Evolutionary conservation across 2,888 invertebrate species (phyloP).

Genomic region (Bembecia ichneumoniformis): DNA sequence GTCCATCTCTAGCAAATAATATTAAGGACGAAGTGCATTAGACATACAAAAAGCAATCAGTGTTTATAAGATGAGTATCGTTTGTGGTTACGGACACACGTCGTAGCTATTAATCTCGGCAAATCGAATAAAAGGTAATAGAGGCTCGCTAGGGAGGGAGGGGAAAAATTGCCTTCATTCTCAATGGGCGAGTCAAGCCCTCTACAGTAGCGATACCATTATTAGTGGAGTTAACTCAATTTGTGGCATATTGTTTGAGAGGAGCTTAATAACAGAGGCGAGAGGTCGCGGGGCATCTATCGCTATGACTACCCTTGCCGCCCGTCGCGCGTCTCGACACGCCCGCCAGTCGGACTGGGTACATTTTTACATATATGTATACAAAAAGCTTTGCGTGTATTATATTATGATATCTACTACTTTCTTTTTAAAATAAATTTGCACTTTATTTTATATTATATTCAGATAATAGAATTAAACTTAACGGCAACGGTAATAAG

Average conservation of each 20-base stretch:
- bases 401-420: too few relatives aligned
- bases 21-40: not conserved
- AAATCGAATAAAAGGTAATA: constrained; percentile 63
- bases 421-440: too few relatives aligned
- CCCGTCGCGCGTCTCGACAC: constrained; percentile 13
- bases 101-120: constrained; percentile 55
- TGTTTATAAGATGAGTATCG: constrained; percentile 20
- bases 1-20: too few relatives aligned
- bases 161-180: constrained; percentile 52
- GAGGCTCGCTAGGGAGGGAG: constrained; percentile 35
- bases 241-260: constrained; percentile 71
- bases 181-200: constrained; percentile 50
- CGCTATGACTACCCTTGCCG: constrained; percentile 57
- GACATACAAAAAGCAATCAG: constrained; percentile 17
- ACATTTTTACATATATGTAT: too few relatives aligned
- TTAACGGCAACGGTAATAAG: too few relatives aligned
- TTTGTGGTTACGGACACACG: constrained; percentile 36
- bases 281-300: constrained; percentile 43
- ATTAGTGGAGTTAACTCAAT: constrained; percentile 72
- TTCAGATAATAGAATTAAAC: too few relatives aligned
- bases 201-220: constrained; percentile 60
- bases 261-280: constrained; percentile 66
- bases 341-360: too few relatives aligned
- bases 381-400: too few relatives aligned
- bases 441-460: too few relatives aligned